Evolutionary conservation across 2,888 invertebrate species (phyloP).

Genomic region (Xanthorhoe designata): DNA sequence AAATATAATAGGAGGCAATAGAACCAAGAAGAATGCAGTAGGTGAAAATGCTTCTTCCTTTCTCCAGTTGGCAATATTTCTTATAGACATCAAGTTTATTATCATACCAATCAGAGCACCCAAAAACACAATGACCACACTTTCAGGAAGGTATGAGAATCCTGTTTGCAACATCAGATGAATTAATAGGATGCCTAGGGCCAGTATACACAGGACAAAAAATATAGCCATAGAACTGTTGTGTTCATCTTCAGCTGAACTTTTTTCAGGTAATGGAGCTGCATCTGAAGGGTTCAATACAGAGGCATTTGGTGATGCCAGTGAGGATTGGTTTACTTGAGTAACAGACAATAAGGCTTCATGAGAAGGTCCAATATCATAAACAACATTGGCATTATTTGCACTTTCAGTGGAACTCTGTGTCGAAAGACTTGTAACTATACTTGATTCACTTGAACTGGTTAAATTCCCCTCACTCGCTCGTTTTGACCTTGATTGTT

Average conservation of each 20-base stretch:
- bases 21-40: slow-evolving; percentile 98
- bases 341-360: slow-evolving; percentile 64
- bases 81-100: slow-evolving; percentile 94
- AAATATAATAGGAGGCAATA: slow-evolving; percentile 99
- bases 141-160: slow-evolving; percentile 98
- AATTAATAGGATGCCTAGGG: slow-evolving; percentile 96
- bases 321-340: slow-evolving; percentile 68
- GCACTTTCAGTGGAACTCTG: slow-evolving; percentile 65
- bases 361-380: slow-evolving; percentile 69
- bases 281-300: slow-evolving; percentile 89
- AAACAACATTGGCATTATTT: slow-evolving; percentile 59
- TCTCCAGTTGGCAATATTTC: slow-evolving; percentile 97
- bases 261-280: slow-evolving; percentile 93
- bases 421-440: slow-evolving; percentile 45
- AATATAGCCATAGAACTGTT: slow-evolving; percentile 99
- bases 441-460: slow-evolving; percentile 65
- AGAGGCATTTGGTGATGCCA: slow-evolving; percentile 65
- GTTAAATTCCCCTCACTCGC: slow-evolving; percentile 54
- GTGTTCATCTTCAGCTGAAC: slow-evolving; percentile 97
- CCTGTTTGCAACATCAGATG: slow-evolving; percentile 98
- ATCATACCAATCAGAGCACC: slow-evolving; percentile 97
- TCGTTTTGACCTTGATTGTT: slow-evolving; percentile 68
- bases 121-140: slow-evolving; percentile 97
- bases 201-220: slow-evolving; percentile 97
- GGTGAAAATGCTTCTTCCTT: slow-evolving; percentile 99